A percentile compares a stretch with the other conserved stretches of the same genome.
Evolutionary conservation across 1,140 invertebrate species (phyloP).

Genomic region (Aporrectodea caliginosa): DNA sequence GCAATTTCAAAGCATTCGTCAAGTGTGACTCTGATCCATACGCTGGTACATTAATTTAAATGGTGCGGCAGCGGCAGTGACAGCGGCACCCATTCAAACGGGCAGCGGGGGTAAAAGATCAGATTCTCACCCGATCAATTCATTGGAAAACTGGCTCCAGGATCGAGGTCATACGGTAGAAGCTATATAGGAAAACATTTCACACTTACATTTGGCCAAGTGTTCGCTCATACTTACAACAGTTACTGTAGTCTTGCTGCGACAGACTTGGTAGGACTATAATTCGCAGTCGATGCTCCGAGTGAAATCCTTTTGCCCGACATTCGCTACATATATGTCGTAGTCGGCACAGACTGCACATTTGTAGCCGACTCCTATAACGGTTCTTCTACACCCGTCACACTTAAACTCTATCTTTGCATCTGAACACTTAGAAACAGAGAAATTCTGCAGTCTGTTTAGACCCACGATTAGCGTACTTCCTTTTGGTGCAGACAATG

Average conservation of each 20-base stretch:
- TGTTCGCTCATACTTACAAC: neutral
- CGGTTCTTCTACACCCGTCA: conserved; percentile 65
- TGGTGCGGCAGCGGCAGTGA: no score
- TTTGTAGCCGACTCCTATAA: conserved; percentile 78
- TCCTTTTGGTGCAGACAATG: no score
- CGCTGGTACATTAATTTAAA: no score
- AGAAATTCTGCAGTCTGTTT: no score
- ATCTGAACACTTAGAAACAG: no score
- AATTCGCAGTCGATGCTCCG: conserved; percentile 62
- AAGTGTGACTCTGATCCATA: no score
- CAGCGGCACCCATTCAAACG: no score
- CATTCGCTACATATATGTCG: conserved; percentile 83
- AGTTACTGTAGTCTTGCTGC: neutral
- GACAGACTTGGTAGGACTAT: no score
- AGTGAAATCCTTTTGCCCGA: conserved; percentile 67
- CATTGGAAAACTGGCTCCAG: neutral
- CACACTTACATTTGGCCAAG: neutral
- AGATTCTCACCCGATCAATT: conserved; percentile 26
- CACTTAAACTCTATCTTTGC: conserved; percentile 66
- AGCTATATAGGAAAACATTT: neutral
- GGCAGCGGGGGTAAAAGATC: no score
- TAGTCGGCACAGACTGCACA: conserved; percentile 76
- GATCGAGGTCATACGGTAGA: neutral
- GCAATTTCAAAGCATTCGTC: no score
- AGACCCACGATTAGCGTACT: no score